Evolutionary conservation across 1,140 invertebrate genomes (phyloP), one percentile per base, ranked within the genome.

Genomic region (Ceratitis capitata): DNA sequence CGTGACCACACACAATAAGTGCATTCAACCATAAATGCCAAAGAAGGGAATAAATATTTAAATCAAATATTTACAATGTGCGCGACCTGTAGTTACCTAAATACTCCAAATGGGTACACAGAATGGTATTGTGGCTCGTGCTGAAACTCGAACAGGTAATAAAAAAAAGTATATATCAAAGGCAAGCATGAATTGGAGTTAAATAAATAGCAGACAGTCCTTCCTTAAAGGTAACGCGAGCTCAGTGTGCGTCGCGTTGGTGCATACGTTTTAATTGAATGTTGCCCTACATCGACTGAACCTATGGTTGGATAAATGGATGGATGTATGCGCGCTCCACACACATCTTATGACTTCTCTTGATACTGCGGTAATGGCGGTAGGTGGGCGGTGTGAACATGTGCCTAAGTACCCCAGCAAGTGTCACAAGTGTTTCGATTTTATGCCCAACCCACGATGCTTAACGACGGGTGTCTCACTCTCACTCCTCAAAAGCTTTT

Each of bases 381-480:
- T 35, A 35, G 69, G 39, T 78, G 39, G n/a, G 69, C 69, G 42
- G 69, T 78, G 69, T 26, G 69, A 78, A 78, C 69, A 42, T 78
- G 39, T 78, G 69, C 69, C 69, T 45, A 23, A 78, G 69, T 78
- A 78, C 42, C 19, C 69, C 10, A 39, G 39, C 69, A 78, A 78
- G 35, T 78, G 69, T 35, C 69, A 78, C 69, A 78, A 78, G 39
- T 78, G 69, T 78, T 78, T 78, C 69, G 35, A 78, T 78, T 78
- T 78, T 78, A 3, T 19, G 12, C 42, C 23, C 23, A 78, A 26
- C 12, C 69, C 2, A 32, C 69, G 42, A 6, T 39, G 69, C 69
- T 45, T 78, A 78, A 26, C 69, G n/a, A n/a, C 69, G 32, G 39
- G n/a, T 23, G 12, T 26, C 9, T 10, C 19, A 19, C 14, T 26